Conservation (phyloP, 1,140 invertebrate genomes). For the Maniola jurtina region DNA sequence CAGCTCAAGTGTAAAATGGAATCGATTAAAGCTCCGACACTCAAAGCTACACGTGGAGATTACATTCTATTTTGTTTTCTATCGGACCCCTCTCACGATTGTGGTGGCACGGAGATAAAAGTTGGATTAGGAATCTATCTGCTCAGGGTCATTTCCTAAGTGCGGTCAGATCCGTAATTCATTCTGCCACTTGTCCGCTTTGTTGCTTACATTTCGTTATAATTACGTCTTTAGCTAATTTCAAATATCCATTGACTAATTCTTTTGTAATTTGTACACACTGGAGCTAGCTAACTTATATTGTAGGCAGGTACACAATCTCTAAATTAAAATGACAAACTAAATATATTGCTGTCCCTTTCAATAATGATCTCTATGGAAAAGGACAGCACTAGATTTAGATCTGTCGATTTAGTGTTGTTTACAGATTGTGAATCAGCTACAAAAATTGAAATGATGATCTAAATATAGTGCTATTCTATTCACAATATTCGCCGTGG, state of each 20-base stretch:
- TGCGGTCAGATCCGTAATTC: constrained; percentile 15
- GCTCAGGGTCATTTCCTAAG: constrained; percentile 12
- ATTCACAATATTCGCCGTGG: no score
- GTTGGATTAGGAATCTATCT: constrained; percentile 27
- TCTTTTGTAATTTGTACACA: no score
- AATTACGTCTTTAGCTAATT: neutral
- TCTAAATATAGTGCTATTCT: no score
- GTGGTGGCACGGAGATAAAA: constrained; percentile 25
- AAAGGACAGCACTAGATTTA: no score
- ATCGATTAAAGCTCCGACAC: constrained; percentile 21
- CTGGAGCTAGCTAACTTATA: no score
- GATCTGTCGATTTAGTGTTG: no score
- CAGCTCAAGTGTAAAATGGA: constrained; percentile 10
- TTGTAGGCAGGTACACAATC: no score
- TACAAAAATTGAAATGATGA: no score
- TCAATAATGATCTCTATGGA: no score
- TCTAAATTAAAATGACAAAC: no score
- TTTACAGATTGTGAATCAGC: no score
- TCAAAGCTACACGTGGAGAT: constrained; percentile 26
- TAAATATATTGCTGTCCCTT: no score
- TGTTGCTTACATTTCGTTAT: neutral
- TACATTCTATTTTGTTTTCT: constrained; percentile 33
- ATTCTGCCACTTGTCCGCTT: neutral
- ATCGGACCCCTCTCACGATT: constrained; percentile 25
- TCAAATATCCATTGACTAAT: neutral